phyloP scores from a whole-genome alignment of 2,113 vertebrate species.

The Phrynosoma platyrhinos region DNA sequence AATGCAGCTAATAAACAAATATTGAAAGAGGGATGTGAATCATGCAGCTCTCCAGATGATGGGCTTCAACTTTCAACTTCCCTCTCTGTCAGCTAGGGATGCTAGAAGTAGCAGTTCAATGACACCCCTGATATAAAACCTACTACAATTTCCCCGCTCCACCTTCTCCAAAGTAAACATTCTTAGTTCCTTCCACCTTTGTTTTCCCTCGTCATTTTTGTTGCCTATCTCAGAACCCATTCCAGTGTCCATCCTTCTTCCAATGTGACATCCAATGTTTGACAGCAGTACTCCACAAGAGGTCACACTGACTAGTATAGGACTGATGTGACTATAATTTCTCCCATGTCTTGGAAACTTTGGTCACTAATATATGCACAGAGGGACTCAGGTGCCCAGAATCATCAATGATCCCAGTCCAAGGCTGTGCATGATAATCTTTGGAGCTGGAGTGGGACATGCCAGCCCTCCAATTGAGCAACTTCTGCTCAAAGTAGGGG shows the following conservation, averaged over 20 bases:
- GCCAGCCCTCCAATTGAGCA: not conserved
- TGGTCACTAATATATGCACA: not conserved
- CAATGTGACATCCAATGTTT: not conserved
- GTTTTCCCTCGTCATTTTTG: not conserved
- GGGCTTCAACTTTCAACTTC: too few species aligned
- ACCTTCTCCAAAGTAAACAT: too few species aligned
- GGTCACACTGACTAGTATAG: not conserved
- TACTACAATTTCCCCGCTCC: too few species aligned
- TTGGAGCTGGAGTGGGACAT: not conserved
- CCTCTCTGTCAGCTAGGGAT: too few species aligned
- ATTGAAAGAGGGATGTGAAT: too few species aligned
- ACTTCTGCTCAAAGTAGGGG: not conserved
- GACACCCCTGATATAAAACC: too few species aligned
- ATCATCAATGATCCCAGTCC: too few species aligned
- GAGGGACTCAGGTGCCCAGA: not conserved
- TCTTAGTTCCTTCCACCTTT: not conserved
- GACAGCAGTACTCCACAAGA: not conserved
- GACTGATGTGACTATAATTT: not conserved
- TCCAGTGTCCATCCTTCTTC: not conserved
- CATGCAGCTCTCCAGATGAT: too few species aligned
- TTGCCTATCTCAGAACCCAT: not conserved
- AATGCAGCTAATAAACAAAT: too few species aligned
- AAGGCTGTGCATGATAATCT: not conserved
- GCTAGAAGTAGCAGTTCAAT: too few species aligned
- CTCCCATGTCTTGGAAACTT: not conserved